Evolutionary conservation across 2,113 vertebrate species (phyloP).

Genomic region (Megaceryle torquata): DNA sequence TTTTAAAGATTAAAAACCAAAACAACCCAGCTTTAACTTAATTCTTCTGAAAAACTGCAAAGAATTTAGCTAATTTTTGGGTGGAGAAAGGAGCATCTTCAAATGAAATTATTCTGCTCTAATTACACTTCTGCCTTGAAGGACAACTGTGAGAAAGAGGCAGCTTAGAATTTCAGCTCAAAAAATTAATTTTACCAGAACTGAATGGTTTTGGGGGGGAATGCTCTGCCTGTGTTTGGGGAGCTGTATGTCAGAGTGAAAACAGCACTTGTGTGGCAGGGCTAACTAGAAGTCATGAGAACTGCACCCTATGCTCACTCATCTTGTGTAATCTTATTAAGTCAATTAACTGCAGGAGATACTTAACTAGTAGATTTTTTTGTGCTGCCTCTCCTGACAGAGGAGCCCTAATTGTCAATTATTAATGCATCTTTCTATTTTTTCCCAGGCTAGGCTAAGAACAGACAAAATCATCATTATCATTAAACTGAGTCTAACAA

Average conservation of each 20-base stretch:
- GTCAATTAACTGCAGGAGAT: neutral
- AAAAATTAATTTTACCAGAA: neutral
- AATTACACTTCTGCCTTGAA: neutral
- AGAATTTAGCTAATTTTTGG: neutral
- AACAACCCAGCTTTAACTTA: neutral
- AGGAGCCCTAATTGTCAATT: neutral
- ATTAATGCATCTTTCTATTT: neutral
- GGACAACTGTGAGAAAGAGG: neutral
- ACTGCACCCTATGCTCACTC: neutral
- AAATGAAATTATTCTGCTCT: constrained; percentile 8
- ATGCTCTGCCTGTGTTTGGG: neutral
- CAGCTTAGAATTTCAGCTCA: neutral
- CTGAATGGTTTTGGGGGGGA: rapidly evolving
- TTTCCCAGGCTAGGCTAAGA: neutral
- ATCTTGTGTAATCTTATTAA: neutral
- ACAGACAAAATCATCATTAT: neutral
- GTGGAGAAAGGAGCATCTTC: neutral
- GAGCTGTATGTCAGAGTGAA: neutral
- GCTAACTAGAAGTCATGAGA: neutral
- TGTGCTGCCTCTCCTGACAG: neutral
- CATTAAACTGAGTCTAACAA: neutral
- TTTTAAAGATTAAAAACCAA: neutral
- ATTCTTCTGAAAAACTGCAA: neutral
- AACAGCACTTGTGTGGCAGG: neutral
- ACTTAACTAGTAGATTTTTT: neutral